Base-by-base conservation (phyloP, 2,888 invertebrate species). In the Orthosia cruda region DNA sequence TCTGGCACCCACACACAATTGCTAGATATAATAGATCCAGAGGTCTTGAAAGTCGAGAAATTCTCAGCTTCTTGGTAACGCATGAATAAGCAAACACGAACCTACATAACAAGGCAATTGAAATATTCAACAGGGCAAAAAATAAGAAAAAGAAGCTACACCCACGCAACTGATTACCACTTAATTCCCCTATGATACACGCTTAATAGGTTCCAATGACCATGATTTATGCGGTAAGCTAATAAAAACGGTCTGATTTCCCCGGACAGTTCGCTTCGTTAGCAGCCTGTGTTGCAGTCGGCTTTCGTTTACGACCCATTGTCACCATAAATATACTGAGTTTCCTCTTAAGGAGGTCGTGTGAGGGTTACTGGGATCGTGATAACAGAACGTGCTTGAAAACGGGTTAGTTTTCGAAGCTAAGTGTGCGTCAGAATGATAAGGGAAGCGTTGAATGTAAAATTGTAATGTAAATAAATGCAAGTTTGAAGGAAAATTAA, bases 181-280 rank as follows among this genome's bases (percentile, higher is more conserved):
- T 86, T 84, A 81, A 88, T 85, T 81, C 80, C 84, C 83, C 81
- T 55, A 82, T 85, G 87, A 89, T 86, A 84, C 83, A 84, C 84
- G 59, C 87, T 88, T 93, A 93, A 93, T 93, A 93, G 91, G 88
- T 87, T 88, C 77, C 88, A 91, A 91, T 91, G 90, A 89, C 88
- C 87, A 84, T 89, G 91, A 92, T 93, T 93, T 92, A 91, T 91
- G 93, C 92, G 89, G 90, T 89, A 88, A 91, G 90, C 91, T 93
- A 93, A 95, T 94, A 94, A 94, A 93, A 91, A 78, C 89, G 86
- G 86, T 84, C 88, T 94, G 94, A 95, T 94, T 95, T 95, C 95
- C 95, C 95, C 79, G 82, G 95, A 88, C 91, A 89, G 86, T 89
- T 86, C 88, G 89, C 91, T 94, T 94, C 94, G 94, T 95, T 94